These are phyloP conservation scores for Pyrocoelia pectoralis DNA, from an alignment of 2,888 invertebrate species.

Conservation along the genomic window DNA sequence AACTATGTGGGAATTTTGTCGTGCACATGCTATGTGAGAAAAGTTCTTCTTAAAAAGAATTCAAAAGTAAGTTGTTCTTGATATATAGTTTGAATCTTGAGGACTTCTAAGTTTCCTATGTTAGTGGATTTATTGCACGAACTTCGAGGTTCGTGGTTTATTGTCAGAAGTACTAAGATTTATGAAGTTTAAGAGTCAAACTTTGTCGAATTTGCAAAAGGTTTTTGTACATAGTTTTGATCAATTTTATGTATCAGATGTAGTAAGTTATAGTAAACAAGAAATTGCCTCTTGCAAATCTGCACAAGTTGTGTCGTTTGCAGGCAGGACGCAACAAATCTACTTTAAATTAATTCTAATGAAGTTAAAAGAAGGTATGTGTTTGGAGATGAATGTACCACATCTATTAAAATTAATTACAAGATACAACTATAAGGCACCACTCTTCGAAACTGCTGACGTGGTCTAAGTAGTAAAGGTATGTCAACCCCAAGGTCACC, in stretches of 20 bases:
- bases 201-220: background rate
- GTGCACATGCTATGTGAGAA: no score
- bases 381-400: no score
- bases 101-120: constrained; percentile 19
- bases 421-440: no score
- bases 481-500: no score
- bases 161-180: background rate
- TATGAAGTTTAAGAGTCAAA: background rate
- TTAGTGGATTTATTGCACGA: background rate
- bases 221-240: background rate
- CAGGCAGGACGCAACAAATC: background rate
- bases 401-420: no score
- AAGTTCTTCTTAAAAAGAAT: no score
- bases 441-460: no score
- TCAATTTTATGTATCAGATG: background rate
- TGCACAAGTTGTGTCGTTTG: background rate
- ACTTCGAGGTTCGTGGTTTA: background rate
- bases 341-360: background rate
- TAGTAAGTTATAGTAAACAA: background rate
- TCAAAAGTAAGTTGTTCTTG: no score
- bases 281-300: background rate
- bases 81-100: background rate
- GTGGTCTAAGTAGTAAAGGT: no score
- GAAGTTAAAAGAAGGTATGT: background rate
- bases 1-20: no score